Conservation (phyloP, 1,140 invertebrate species). For the Pachypsylla venusta region DNA sequence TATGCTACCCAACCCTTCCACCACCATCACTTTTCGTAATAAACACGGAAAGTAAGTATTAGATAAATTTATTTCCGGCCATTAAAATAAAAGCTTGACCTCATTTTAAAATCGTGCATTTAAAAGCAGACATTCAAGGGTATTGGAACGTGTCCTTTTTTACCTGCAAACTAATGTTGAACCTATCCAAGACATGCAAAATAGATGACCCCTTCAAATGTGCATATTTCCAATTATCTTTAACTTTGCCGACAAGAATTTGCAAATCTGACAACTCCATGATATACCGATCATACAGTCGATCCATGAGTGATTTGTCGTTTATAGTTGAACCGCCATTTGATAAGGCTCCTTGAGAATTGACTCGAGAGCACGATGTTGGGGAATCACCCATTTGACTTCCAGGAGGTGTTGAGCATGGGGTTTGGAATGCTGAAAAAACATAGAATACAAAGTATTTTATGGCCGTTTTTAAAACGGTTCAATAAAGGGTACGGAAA, state of each 20-base stretch:
- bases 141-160: no score
- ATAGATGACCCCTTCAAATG: slow-evolving; percentile 64
- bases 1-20: no score
- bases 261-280: slow-evolving; percentile 75
- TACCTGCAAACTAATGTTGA: slow-evolving; percentile 71
- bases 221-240: slow-evolving; percentile 80
- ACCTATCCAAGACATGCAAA: slow-evolving; percentile 76
- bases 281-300: slow-evolving; percentile 41
- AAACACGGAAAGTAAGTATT: no score
- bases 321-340: not conserved
- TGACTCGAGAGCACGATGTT: not conserved
- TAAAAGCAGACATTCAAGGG: no score
- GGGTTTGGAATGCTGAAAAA: slow-evolving; percentile 59
- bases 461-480: no score
- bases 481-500: no score
- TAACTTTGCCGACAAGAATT: slow-evolving; percentile 68
- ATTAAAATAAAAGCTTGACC: no score
- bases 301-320: not conserved
- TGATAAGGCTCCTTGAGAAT: not conserved
- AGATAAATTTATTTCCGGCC: no score
- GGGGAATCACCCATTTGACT: slow-evolving; percentile 43
- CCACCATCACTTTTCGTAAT: no score
- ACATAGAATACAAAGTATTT: no score
- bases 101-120: no score
- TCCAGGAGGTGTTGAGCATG: slow-evolving; percentile 79